A percentile compares a stretch with the other conserved stretches of the same genome.
phyloP scores from a whole-genome alignment of 2,113 vertebrate species.

The Amblyornis subalaris region DNA sequence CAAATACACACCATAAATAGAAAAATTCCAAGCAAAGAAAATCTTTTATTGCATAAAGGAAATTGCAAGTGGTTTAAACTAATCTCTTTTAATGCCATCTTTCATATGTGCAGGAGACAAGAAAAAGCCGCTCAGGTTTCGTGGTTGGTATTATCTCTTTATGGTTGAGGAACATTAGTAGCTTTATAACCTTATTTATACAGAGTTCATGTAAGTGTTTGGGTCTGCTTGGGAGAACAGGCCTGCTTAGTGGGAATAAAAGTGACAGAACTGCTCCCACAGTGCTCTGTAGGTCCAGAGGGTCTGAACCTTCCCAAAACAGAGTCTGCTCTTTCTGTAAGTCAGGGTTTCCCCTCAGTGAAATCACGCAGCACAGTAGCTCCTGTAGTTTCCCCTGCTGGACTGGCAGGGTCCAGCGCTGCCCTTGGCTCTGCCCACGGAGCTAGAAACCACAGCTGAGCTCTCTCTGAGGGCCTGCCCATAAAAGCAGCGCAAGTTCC shows the following conservation, averaged over 20 bases:
- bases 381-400: background rate
- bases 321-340: background rate
- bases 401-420: rapidly evolving
- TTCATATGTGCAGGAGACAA: constrained; percentile 37
- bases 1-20: constrained; percentile 46
- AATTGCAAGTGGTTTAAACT: constrained; percentile 42
- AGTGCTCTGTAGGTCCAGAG: background rate
- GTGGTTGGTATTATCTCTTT: constrained; percentile 12
- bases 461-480: background rate
- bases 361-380: rapidly evolving
- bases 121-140: constrained; percentile 30
- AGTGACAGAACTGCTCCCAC: background rate
- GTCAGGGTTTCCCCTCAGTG: background rate
- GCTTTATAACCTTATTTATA: constrained; percentile 27
- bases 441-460: background rate
- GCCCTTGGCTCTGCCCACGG: background rate
- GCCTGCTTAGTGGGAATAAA: background rate
- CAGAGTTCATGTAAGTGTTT: background rate
- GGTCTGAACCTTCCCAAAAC: background rate
- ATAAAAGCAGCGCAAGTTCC: background rate
- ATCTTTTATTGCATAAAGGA: constrained; percentile 50
- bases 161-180: background rate
- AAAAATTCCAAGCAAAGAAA: constrained; percentile 37
- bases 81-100: constrained; percentile 50
- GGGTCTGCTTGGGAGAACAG: background rate